Evolutionary conservation across 2,797 vertebrate species (phyloP).

Genomic region (Anguilla obscura): DNA sequence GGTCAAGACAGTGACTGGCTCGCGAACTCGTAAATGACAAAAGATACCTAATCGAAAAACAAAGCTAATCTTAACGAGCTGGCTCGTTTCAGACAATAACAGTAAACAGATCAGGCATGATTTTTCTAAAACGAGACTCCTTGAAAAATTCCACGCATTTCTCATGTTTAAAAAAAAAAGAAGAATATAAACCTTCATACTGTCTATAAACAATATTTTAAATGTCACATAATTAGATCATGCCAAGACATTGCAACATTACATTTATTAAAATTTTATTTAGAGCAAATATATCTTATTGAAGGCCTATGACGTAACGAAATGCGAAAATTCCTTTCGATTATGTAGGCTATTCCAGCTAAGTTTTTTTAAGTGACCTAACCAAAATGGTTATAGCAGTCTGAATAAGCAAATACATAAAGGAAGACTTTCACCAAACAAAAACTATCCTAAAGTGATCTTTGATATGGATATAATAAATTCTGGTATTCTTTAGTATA

Average conservation of each 20-base stretch:
- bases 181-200: neutral
- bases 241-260: neutral
- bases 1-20: slow-evolving; percentile 31
- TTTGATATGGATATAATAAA: neutral
- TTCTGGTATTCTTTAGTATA: neutral
- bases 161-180: neutral
- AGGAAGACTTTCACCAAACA: neutral
- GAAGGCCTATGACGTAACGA: neutral
- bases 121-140: neutral
- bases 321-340: neutral
- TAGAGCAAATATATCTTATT: neutral
- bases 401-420: neutral
- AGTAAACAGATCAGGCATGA: neutral
- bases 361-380: too few species aligned
- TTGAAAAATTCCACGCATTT: neutral
- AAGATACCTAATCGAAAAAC: slow-evolving; percentile 29
- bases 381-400: too few species aligned
- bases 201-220: neutral
- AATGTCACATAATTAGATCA: neutral
- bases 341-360: too few species aligned
- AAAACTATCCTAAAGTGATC: neutral
- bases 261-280: neutral
- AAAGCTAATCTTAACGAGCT: slow-evolving; percentile 12
- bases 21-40: slow-evolving; percentile 26
- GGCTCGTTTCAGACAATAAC: neutral